Evolutionary conservation across 1,140 invertebrate species (phyloP).

Genomic region (Copidosoma floridanum): DNA sequence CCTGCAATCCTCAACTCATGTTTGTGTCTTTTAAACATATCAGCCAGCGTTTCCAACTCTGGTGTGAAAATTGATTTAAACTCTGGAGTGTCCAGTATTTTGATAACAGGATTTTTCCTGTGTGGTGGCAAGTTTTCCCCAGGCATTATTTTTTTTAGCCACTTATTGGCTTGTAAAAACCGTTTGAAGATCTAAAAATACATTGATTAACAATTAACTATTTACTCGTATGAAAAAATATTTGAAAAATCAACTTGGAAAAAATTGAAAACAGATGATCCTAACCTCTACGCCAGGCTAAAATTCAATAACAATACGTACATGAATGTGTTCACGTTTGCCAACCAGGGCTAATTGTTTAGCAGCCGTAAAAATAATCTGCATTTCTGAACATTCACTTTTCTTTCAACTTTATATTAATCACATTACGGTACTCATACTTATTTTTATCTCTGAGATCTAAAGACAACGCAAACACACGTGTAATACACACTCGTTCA

Average conservation of each 20-base stretch:
- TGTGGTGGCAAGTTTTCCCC: conserved; percentile 46
- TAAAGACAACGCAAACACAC: too few relatives aligned
- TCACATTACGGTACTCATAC: too few relatives aligned
- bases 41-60: conserved; percentile 68
- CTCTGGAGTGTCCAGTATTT: conserved; percentile 66
- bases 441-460: too few relatives aligned
- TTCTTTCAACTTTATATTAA: not conserved
- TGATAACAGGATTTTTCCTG: conserved; percentile 67
- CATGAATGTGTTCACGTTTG: conserved; percentile 1
- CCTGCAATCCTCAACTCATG: conserved; percentile 92
- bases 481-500: too few relatives aligned
- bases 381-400: not conserved
- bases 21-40: conserved; percentile 78
- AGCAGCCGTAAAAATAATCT: not conserved
- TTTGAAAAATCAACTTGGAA: too few relatives aligned
- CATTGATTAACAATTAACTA: too few relatives aligned
- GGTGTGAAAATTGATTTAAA: conserved; percentile 82
- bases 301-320: conserved; percentile 6
- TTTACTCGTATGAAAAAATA: too few relatives aligned
- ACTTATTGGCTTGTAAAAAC: conserved; percentile 24
- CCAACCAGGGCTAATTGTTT: not conserved
- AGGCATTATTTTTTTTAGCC: conserved; percentile 32
- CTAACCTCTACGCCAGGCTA: conserved; percentile 4
- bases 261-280: too few relatives aligned
- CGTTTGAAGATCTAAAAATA: conserved; percentile 33